Evolutionary conservation across 2,797 vertebrate species (phyloP), one percentile per base, ranked within the genome.

Genomic region (Amblyopsis hoosieri): DNA sequence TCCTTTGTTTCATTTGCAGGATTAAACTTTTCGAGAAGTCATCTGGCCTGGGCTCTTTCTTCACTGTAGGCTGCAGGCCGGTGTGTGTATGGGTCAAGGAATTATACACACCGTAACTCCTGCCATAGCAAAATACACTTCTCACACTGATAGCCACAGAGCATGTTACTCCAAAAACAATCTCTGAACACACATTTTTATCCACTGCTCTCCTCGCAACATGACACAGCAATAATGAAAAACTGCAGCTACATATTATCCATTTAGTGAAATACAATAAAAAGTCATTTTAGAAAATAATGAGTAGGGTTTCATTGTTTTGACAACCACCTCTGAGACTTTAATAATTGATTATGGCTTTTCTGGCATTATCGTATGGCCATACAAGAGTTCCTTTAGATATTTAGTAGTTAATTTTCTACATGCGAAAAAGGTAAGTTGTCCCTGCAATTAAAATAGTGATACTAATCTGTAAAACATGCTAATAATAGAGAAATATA

Each of bases 1-100:
- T 92, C 91, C 92, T 78, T 76, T 92, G 92, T 91, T 93, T 94
- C 63, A 72, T 75, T 94, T 94, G 83, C 94, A 95, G 93, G 93
- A 80, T 90, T 92, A 90, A 94, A 90, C 90, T 92, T 91, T 94
- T 84, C 91, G 83, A 94, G 93, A 93, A 92, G 90, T 92, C 89
- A 92, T 82, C 92, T 89, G 93, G 91, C 93, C 91, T 94, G 93
- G 82, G 82, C 90, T 90, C 71, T 85, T 23, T 3, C 19, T 1
- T 93, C 85, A 90, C 86, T 83, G 92, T 94, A 94, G 93, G 93
- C 88, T 90, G 93, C 91, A 93, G 92, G 93, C 92, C 86, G 88
- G 92, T 86, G 81, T 79, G 69, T 58, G 66, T 62, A 12, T 64
- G 58, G 48, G 54, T 75, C 62, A 62, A 65, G 58, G 64, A 63